phyloP scores from a whole-genome alignment of 2,888 invertebrate species.

The Formica aserva region DNA sequence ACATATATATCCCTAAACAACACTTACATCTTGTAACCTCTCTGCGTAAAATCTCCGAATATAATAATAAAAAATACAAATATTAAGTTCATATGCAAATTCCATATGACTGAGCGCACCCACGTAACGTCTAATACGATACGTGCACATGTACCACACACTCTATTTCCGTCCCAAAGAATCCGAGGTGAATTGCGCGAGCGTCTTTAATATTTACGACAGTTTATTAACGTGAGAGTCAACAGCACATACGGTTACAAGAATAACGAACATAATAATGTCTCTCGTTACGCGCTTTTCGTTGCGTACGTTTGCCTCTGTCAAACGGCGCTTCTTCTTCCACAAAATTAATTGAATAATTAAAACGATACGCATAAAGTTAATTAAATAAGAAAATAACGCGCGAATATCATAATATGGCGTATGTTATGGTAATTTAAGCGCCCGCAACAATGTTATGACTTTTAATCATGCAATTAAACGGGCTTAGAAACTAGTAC shows the following conservation, averaged over 20 bases:
- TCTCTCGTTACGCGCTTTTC: conserved; percentile 12
- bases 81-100: background rate
- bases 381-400: conserved; percentile 30
- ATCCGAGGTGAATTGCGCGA: conserved; percentile 37
- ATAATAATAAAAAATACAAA: background rate
- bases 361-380: background rate
- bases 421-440: background rate
- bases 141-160: conserved; percentile 4
- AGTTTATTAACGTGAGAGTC: conserved; percentile 43
- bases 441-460: background rate
- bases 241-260: background rate
- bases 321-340: conserved; percentile 20
- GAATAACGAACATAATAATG: conserved; percentile 33
- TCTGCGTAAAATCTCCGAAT: background rate
- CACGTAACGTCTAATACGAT: background rate
- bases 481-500: background rate
- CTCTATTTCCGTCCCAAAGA: conserved; percentile 36
- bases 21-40: background rate
- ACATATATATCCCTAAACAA: no score
- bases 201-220: conserved; percentile 31
- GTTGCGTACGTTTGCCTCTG: background rate
- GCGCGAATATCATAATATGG: background rate
- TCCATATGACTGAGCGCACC: background rate
- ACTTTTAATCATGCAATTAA: background rate
- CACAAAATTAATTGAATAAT: conserved; percentile 40